Conservation (phyloP, 1,140 invertebrate species). For the Glomeris maerens region DNA sequence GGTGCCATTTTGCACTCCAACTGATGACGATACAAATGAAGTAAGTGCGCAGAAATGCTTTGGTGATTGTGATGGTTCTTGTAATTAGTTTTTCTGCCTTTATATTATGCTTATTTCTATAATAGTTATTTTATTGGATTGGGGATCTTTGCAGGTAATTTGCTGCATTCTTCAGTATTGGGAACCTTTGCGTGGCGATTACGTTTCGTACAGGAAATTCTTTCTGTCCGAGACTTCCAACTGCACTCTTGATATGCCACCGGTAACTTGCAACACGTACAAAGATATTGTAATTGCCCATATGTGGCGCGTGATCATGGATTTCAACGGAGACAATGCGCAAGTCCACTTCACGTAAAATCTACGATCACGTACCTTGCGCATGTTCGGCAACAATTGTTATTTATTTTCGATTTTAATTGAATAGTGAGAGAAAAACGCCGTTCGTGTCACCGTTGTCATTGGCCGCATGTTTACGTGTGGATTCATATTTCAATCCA, state of each 20-base stretch:
- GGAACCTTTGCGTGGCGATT: constrained; percentile 43
- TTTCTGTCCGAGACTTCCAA: constrained; percentile 47
- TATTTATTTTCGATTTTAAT: background rate
- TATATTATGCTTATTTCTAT: too few relatives aligned
- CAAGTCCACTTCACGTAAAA: constrained; percentile 6
- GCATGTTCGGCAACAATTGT: background rate
- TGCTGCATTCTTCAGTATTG: constrained; percentile 50
- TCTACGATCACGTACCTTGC: too few relatives aligned
- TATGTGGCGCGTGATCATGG: constrained; percentile 31
- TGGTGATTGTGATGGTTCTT: too few relatives aligned
- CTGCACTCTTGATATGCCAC: constrained; percentile 42
- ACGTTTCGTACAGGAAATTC: constrained; percentile 45
- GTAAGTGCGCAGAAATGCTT: too few relatives aligned
- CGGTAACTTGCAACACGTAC: constrained; percentile 18
- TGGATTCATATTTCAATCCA: constrained; percentile 57
- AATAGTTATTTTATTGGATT: too few relatives aligned
- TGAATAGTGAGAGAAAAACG: too few relatives aligned
- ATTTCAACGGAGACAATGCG: constrained; percentile 5
- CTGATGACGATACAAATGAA: constrained; percentile 13
- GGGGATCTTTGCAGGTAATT: constrained; percentile 29
- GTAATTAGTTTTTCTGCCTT: too few relatives aligned
- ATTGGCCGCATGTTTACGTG: constrained; percentile 54
- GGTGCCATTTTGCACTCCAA: constrained; percentile 43
- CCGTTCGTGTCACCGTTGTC: constrained; percentile 29
- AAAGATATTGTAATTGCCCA: constrained; percentile 24